Conservation (phyloP, 2,113 vertebrate species). For the Boleophthalmus pectinirostris region DNA sequence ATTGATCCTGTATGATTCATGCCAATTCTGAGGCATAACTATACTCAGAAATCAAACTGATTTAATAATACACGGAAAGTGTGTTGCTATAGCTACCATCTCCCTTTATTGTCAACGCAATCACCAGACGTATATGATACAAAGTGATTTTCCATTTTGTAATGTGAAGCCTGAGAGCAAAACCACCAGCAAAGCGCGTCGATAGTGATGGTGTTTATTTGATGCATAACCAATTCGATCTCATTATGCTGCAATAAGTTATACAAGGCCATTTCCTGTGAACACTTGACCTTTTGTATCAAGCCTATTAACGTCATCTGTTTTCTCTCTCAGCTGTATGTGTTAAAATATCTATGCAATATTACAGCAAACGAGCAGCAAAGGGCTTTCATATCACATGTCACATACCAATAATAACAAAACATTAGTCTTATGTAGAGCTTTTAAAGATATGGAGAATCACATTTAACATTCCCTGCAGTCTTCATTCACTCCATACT, state of each 20-base stretch:
- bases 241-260: slow-evolving; percentile 62
- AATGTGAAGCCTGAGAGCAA: not conserved
- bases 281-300: slow-evolving; percentile 62
- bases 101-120: slow-evolving; percentile 18
- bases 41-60: not conserved
- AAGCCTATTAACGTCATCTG: slow-evolving; percentile 59
- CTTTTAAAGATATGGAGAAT: too few species aligned
- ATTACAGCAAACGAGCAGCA: not conserved
- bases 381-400: slow-evolving; percentile 7
- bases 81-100: not conserved
- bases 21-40: not conserved
- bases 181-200: slow-evolving; percentile 20
- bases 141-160: slow-evolving; percentile 39
- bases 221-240: slow-evolving; percentile 61
- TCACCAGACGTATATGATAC: slow-evolving; percentile 31
- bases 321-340: slow-evolving; percentile 25
- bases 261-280: slow-evolving; percentile 57
- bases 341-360: not conserved
- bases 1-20: not conserved
- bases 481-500: too few species aligned
- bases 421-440: too few species aligned
- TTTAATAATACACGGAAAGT: slow-evolving; percentile 1
- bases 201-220: slow-evolving; percentile 48
- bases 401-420: too few species aligned
- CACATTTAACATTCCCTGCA: too few species aligned